These are phyloP conservation scores for Hydrophis major DNA, from an alignment of 2,797 vertebrate genomes.

Conservation along the genomic window DNA sequence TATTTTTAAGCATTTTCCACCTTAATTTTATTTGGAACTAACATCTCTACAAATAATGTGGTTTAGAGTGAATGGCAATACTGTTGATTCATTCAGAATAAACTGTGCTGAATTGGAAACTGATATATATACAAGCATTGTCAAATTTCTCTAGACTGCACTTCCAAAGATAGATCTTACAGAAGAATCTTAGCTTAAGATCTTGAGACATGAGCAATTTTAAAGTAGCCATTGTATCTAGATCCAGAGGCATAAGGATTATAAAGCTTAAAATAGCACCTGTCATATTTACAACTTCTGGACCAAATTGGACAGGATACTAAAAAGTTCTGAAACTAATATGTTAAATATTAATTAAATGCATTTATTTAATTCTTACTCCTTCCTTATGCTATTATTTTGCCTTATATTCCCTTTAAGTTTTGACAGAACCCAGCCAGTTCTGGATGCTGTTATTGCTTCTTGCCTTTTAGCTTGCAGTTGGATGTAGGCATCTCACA, in stretches of 20 bases:
- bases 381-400: neutral
- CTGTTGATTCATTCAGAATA: neutral
- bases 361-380: neutral
- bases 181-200: neutral
- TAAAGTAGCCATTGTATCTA: neutral
- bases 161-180: neutral
- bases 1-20: neutral
- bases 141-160: neutral
- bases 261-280: neutral
- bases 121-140: neutral
- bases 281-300: too few relatives aligned
- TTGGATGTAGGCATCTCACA: neutral
- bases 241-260: neutral
- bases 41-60: neutral
- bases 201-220: neutral
- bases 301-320: neutral
- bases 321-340: neutral
- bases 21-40: constrained; percentile 2
- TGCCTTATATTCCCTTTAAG: neutral
- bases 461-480: neutral
- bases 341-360: neutral
- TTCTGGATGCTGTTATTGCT: neutral
- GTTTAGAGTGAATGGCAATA: neutral
- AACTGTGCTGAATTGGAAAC: neutral
- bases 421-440: neutral